Evolutionary conservation across 2,113 vertebrate genomes (phyloP).

Genomic region (Macaca nemestrina): DNA sequence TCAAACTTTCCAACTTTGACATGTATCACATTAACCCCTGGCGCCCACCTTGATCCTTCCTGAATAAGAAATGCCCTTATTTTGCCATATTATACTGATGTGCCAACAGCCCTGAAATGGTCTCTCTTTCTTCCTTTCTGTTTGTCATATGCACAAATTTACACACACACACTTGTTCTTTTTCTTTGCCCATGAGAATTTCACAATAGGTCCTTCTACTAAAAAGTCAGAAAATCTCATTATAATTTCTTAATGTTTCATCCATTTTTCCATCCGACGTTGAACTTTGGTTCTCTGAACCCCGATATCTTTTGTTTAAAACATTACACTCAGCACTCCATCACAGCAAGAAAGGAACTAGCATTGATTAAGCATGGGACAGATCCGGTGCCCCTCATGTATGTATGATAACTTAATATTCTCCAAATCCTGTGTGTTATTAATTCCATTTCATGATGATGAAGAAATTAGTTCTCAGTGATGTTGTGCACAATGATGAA

Average conservation of each 20-base stretch:
- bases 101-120: rapidly evolving
- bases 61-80: neutral
- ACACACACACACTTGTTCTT: neutral
- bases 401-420: neutral
- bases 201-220: neutral
- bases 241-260: neutral
- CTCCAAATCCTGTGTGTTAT: neutral
- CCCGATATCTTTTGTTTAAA: neutral
- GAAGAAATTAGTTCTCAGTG: neutral
- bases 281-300: neutral
- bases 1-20: neutral
- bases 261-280: rapidly evolving
- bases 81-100: too few relatives aligned
- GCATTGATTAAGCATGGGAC: too few relatives aligned
- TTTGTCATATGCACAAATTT: neutral
- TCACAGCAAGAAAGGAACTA: neutral
- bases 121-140: neutral
- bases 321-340: rapidly evolving
- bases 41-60: rapidly evolving
- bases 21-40: too few relatives aligned
- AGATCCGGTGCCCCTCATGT: rapidly evolving
- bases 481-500: neutral
- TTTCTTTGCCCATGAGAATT: neutral
- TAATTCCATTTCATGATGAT: neutral
- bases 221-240: neutral